phyloP scores from a whole-genome alignment of 2,888 invertebrate species.

The Cloeon dipterum region DNA sequence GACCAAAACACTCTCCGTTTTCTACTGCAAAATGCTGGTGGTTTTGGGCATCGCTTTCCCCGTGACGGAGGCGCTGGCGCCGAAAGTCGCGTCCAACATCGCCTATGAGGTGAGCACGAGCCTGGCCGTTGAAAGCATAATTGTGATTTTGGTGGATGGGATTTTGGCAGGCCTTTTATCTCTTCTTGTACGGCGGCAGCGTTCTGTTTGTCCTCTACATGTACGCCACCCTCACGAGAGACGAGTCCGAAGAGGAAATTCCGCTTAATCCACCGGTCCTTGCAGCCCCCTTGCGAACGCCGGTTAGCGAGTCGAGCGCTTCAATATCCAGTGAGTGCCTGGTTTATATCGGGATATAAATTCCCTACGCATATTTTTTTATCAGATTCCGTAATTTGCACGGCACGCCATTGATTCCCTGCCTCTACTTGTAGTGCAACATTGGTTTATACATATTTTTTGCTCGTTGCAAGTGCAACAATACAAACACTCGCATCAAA shows the following conservation, averaged over 20 bases:
- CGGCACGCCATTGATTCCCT: too few species aligned
- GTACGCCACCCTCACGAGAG: constrained; percentile 12
- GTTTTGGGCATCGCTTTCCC: constrained; percentile 38
- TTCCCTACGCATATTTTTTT: too few species aligned
- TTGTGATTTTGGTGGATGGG: background rate
- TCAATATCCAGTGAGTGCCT: too few species aligned
- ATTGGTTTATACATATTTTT: too few species aligned
- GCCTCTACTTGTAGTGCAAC: too few species aligned
- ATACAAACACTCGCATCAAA: too few species aligned
- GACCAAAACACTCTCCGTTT: constrained; percentile 33
- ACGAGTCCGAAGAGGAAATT: constrained; percentile 6
- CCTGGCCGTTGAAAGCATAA: background rate
- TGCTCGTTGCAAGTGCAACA: too few species aligned
- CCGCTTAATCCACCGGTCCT: background rate
- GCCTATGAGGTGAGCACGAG: constrained; percentile 24
- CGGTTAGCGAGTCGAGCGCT: too few species aligned
- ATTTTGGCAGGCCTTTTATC: constrained; percentile 17
- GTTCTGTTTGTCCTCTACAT: constrained; percentile 18
- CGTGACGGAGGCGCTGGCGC: constrained; percentile 34
- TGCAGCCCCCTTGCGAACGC: too few species aligned
- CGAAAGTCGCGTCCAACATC: constrained; percentile 21
- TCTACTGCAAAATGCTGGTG: constrained; percentile 39
- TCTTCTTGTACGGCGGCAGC: constrained; percentile 19
- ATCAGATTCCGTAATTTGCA: too few species aligned
- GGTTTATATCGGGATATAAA: too few species aligned